Evolutionary conservation across 2,797 vertebrate genomes (phyloP), one percentile per base, ranked within the genome.

Genomic region (Fundulus diaphanus): DNA sequence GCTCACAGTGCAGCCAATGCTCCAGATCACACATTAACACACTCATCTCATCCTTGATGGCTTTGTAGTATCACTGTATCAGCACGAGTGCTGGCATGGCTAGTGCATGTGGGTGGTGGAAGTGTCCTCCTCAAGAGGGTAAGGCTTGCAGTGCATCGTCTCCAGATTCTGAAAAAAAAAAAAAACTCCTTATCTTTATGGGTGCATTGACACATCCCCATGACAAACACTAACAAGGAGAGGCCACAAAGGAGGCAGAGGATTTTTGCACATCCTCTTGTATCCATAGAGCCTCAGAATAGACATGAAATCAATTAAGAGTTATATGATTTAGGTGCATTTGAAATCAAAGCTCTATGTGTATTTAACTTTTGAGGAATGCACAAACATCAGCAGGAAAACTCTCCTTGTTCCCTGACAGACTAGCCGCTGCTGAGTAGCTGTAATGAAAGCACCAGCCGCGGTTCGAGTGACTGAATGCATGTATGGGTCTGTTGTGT

Each of bases 361-460:
- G 4, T 44, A 63, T 24, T 20, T 66, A 1, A 33, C 70, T 70
- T n/a, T 35, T 18, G 49, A 68, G 57, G 77, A 37, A 61, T 24
- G 68, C 44, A 65, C 49, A 63, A 52, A 46, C 24, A n/a, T 8
- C 71, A 59, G 56, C 33, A 77, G 8, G 20, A 46, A 56, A 27
- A 7, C 33, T 72, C 35, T 56, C 44, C 22, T 49, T 70, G 71
- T 51, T 74, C 73, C 85, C 77, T 71, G 73, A 56, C 70, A 84
- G 83, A 51, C 31, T 42, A 46, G 49, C 76, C 78, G 75, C 81
- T 70, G 82, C 80, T 78, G 77, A 79, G 74, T 77, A 3, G 2
- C 74, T 79, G 48, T 82, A 79, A 86, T 87, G 72, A 89, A 88
- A 73, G 69, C 82, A 78, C 66, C 82, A 87, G 82, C 85, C 84